Evolutionary conservation across 2,113 vertebrate genomes (phyloP).

Genomic region (Pelecanus crispus): DNA sequence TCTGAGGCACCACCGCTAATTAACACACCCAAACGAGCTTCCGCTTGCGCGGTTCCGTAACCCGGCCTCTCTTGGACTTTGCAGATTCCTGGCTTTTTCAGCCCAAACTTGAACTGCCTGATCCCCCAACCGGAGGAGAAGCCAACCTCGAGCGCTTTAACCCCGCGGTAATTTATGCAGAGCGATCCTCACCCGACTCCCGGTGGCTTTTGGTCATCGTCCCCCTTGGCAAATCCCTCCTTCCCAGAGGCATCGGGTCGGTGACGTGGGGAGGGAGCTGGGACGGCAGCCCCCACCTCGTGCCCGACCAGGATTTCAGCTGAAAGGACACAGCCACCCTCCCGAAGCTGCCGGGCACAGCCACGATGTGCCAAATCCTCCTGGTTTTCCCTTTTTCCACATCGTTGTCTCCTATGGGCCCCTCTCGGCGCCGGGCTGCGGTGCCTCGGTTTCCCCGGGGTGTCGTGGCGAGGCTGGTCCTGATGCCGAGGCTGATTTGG

Average conservation of each 20-base stretch:
- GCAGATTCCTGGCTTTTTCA: slow-evolving; percentile 29
- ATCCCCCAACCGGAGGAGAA: not conserved
- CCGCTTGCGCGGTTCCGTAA: rapidly evolving
- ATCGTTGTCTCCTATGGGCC: rapidly evolving
- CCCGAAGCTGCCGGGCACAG: not conserved
- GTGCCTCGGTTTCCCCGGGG: not conserved
- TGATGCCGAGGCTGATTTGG: not conserved
- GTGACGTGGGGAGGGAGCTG: not conserved
- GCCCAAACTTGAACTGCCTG: slow-evolving; percentile 49
- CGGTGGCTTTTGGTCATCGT: not conserved
- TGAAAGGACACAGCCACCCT: not conserved
- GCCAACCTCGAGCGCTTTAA: not conserved
- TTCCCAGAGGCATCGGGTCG: rapidly evolving
- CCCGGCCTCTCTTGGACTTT: not conserved
- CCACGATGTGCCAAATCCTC: not conserved
- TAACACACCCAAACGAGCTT: rapidly evolving
- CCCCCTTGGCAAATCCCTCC: not conserved
- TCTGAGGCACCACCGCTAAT: rapidly evolving
- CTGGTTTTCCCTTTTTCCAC: not conserved
- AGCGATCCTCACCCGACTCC: not conserved
- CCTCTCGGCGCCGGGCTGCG: rapidly evolving
- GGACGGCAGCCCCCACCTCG: not conserved
- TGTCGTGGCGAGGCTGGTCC: rapidly evolving
- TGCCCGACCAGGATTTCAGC: not conserved
- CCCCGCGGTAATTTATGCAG: slow-evolving; percentile 47